Conservation (phyloP, 2,888 invertebrate species). For the Athalia rosae region DNA sequence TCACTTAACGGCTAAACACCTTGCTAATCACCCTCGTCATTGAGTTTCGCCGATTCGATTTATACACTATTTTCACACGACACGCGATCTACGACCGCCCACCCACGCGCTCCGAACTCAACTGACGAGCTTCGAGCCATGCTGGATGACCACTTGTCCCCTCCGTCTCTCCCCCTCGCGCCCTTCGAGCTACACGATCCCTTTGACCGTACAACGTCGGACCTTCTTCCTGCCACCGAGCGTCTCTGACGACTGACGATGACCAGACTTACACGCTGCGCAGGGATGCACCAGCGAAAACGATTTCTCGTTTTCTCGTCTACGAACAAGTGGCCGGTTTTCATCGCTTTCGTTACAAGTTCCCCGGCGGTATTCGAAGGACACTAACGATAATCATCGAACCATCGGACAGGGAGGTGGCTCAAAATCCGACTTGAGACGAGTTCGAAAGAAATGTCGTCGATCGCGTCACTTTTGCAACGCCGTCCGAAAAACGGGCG, state of each 20-base stretch:
- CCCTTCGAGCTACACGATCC: constrained; percentile 12
- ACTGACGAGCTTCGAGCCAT: constrained; percentile 60
- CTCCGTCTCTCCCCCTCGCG: constrained; percentile 31
- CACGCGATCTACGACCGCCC: constrained; percentile 47
- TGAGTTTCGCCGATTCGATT: background rate
- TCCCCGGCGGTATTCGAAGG: too few relatives aligned
- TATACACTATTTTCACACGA: too few relatives aligned
- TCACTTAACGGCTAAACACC: background rate
- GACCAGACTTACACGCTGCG: constrained; percentile 13
- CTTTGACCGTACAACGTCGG: background rate
- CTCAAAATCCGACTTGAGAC: too few relatives aligned
- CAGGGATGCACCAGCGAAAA: constrained; percentile 35
- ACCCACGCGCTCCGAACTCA: constrained; percentile 62
- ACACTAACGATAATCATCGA: too few relatives aligned
- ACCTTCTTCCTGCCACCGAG: constrained; percentile 17
- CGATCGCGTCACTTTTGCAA: constrained; percentile 8
- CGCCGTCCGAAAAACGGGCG: background rate
- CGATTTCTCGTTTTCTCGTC: background rate
- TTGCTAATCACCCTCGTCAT: background rate
- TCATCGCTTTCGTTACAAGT: too few relatives aligned
- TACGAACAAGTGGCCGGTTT: too few relatives aligned
- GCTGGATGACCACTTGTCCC: constrained; percentile 56
- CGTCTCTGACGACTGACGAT: constrained; percentile 28
- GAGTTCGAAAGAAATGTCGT: background rate
- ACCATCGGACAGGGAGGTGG: too few relatives aligned